These are phyloP conservation scores for Hyposmocoma kahamanoa DNA, from an alignment of 1,140 invertebrate species.

Conservation along the genomic window DNA sequence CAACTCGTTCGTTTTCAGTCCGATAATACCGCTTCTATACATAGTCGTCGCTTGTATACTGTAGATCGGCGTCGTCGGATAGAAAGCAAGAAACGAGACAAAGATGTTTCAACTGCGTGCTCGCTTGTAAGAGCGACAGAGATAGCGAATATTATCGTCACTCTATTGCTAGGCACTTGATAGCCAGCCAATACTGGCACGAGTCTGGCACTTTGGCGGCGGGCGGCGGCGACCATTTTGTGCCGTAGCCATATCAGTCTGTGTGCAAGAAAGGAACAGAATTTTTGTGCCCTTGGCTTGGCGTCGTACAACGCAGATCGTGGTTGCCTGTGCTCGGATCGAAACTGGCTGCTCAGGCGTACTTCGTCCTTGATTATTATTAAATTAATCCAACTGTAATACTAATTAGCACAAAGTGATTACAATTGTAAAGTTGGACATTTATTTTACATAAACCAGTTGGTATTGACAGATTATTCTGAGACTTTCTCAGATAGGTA, in stretches of 20 bases:
- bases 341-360: not conserved
- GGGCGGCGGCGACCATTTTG: constrained; percentile 46
- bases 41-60: too few relatives aligned
- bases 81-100: not conserved
- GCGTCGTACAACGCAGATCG: constrained; percentile 16
- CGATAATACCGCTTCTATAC: too few relatives aligned
- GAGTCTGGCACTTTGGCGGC: constrained; percentile 42
- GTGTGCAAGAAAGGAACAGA: constrained; percentile 52
- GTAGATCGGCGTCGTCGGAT: too few relatives aligned
- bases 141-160: constrained; percentile 23
- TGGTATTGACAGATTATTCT: too few relatives aligned
- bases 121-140: constrained; percentile 23
- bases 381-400: constrained; percentile 24
- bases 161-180: constrained; percentile 40
- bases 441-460: constrained; percentile 1
- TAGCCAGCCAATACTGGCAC: constrained; percentile 60
- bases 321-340: constrained; percentile 6
- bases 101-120: not conserved
- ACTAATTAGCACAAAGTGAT: constrained; percentile 42
- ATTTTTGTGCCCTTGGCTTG: too few relatives aligned
- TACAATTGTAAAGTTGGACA: constrained; percentile 31
- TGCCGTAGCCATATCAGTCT: constrained; percentile 10
- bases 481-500: too few relatives aligned
- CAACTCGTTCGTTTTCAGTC: too few relatives aligned
- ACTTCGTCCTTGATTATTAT: constrained; percentile 19